Base-by-base conservation (phyloP, 2,113 vertebrate species). In the Chamaea fasciata region DNA sequence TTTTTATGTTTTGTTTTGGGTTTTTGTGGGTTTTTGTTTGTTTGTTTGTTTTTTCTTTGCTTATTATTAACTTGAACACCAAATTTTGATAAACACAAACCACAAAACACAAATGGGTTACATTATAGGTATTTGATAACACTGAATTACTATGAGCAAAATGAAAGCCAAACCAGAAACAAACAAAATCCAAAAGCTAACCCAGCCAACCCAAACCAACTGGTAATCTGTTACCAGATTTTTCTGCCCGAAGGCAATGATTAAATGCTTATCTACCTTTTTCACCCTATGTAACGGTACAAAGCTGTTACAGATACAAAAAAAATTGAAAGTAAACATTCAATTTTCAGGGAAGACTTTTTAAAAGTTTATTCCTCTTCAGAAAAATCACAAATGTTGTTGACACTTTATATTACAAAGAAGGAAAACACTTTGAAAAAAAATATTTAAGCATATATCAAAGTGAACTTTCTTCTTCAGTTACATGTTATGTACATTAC, bases 11-110 rank as follows among this genome's bases (percentile, higher is more conserved):
- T 31, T 39, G 0, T 6, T 0, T 44, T 30, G 24, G 39, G 0
- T 5, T 0, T 83, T 60, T 39, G 37, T 39, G n/a, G n/a, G n/a
- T 53, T 5, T 19, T 59, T 39, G 2, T 35, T 31, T 31, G 0
- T 6, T 0, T n/a, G n/a, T n/a, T 44, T 30, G 24, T 44, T 0
- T 5, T 0, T 83, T 60, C 6, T 13, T 2, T 80, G 23, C 11
- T 90, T 24, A 26, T 35, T 69, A 26, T 55, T 87, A 77, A 4
- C 59, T 57, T 67, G 13, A 74, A 62, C 17, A 23, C 4, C 77
- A 76, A 49, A 33, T 53, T 77, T 28, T 69, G 28, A 57, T 49
- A 14, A 80, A 60, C 47, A 19, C 3, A 62, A 70, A 39, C 12
- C 15, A 23, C 3, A 82, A 63, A 64, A 12, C 2, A 39, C 11